These are phyloP conservation scores for Alexandromys fortis DNA, from an alignment of 2,113 vertebrate species.

Conservation along the genomic window DNA sequence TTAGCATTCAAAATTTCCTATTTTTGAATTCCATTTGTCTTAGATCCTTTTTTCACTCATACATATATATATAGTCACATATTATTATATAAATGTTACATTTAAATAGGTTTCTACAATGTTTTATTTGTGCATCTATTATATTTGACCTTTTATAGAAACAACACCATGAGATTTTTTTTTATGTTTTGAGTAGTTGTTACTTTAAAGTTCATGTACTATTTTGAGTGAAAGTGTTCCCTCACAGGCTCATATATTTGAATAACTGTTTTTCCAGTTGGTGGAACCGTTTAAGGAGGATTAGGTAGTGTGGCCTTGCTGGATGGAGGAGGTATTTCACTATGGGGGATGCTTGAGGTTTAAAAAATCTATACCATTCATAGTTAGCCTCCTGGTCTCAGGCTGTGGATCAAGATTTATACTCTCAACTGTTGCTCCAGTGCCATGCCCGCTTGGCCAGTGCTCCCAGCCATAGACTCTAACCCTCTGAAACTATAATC, in stretches of 20 bases:
- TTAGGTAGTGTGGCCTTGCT: neutral
- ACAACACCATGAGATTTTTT: neutral
- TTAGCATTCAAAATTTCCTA: neutral
- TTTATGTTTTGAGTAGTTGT: neutral
- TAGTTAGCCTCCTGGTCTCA: neutral
- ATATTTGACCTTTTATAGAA: neutral
- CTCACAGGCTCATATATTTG: neutral
- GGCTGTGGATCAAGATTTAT: neutral
- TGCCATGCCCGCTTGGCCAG: neutral
- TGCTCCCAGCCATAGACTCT: neutral
- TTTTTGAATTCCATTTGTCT: neutral
- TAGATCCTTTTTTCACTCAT: neutral
- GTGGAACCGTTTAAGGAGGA: neutral
- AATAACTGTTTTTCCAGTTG: neutral
- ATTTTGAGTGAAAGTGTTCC: too few relatives aligned
- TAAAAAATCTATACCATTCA: neutral
- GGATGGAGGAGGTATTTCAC: neutral
- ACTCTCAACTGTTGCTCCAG: neutral
- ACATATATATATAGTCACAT: neutral
- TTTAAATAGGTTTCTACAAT: constrained; percentile 17
- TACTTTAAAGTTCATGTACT: neutral
- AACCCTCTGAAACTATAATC: neutral
- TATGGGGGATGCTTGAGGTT: too few relatives aligned
- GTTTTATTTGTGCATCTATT: neutral
- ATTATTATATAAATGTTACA: neutral